Evolutionary conservation across 2,797 vertebrate species (phyloP).

Genomic region (Cyprinella venusta): DNA sequence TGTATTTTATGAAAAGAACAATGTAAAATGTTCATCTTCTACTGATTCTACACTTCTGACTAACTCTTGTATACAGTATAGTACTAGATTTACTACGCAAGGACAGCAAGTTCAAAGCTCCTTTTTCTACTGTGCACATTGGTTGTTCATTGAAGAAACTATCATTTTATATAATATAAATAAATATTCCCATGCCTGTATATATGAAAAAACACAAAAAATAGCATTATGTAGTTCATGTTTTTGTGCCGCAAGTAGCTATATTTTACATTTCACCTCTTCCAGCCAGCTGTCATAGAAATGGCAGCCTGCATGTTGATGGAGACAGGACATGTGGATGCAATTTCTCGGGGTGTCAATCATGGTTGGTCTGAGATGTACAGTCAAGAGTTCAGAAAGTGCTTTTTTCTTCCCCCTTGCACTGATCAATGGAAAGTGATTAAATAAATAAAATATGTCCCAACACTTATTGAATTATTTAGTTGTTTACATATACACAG

Average conservation of each 20-base stretch:
- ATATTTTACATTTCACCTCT: conserved; percentile 24
- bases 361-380: background rate
- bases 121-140: background rate
- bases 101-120: background rate
- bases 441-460: background rate
- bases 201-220: background rate
- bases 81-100: background rate
- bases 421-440: background rate
- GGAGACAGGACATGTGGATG: conserved; percentile 13
- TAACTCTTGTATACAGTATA: no score
- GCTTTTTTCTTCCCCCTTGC: background rate
- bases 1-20: background rate
- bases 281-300: conserved; percentile 24
- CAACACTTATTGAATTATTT: background rate
- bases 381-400: conserved; percentile 3
- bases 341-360: conserved; percentile 17
- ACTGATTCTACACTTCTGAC: background rate
- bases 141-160: background rate
- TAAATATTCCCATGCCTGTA: background rate
- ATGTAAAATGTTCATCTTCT: background rate
- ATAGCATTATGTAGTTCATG: background rate
- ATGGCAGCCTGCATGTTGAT: conserved; percentile 23
- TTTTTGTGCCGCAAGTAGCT: background rate
- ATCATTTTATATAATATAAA: no score
- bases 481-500: background rate